A percentile compares a stretch with the other conserved stretches of the same genome.
Evolutionary conservation across 2,888 invertebrate genomes (phyloP).

Genomic region (Malthinus flaveolus): DNA sequence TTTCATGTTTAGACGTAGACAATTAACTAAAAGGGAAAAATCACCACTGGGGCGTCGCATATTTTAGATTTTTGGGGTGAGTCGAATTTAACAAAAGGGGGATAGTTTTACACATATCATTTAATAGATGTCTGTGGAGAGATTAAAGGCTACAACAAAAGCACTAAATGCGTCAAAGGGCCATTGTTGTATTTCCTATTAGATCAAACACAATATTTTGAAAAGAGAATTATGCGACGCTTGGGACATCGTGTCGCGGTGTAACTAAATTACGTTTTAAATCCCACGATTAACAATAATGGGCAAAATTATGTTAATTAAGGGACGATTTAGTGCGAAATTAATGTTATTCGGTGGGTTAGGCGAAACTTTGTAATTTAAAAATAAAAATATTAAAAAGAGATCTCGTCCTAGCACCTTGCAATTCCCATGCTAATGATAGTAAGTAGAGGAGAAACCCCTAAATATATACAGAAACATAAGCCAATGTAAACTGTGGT

Average conservation of each 20-base stretch:
- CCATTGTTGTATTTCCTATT: conserved; percentile 30
- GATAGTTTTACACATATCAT: conserved; percentile 36
- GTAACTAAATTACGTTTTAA: neutral
- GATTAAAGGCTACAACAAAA: conserved; percentile 37
- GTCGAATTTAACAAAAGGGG: conserved; percentile 39
- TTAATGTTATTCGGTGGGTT: too few species aligned
- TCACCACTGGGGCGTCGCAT: conserved; percentile 28
- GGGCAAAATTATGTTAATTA: too few species aligned
- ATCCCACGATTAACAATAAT: conserved; percentile 7
- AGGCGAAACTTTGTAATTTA: neutral
- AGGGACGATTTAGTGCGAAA: too few species aligned
- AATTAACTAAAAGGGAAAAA: conserved; percentile 33
- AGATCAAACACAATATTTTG: conserved; percentile 6
- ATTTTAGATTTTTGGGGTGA: conserved; percentile 32
- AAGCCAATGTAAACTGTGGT: conserved; percentile 42
- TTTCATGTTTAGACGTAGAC: conserved; percentile 39
- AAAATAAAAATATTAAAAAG: conserved; percentile 3
- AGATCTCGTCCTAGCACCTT: conserved; percentile 37
- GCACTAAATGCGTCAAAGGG: conserved; percentile 33
- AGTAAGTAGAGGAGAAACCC: conserved; percentile 30
- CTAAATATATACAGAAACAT: conserved; percentile 30
- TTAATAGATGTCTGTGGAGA: conserved; percentile 35
- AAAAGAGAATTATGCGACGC: neutral
- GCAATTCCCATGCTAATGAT: conserved; percentile 45
- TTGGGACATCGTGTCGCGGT: neutral